Evolutionary conservation across 2,113 vertebrate genomes (phyloP).

Genomic region (Microcebus ravelobensis): DNA sequence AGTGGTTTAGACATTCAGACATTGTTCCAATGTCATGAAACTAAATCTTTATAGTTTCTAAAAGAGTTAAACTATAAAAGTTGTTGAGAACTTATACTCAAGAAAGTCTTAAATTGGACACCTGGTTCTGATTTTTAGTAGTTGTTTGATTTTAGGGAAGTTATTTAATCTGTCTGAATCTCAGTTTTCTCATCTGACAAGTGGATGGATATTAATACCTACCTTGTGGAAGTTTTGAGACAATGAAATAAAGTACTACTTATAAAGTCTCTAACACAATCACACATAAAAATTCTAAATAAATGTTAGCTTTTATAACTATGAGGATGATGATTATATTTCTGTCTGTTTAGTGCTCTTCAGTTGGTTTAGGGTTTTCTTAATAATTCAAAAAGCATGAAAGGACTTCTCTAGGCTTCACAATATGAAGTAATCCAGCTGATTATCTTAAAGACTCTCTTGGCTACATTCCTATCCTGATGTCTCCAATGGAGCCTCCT

Average conservation of each 20-base stretch:
- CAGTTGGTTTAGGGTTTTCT: neutral
- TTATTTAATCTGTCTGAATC: neutral
- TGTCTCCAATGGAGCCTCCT: neutral
- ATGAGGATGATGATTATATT: neutral
- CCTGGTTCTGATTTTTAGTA: neutral
- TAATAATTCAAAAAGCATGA: neutral
- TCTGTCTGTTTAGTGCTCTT: neutral
- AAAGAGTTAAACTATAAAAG: neutral
- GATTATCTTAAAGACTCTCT: neutral
- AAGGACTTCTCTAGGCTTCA: neutral
- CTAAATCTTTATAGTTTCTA: neutral
- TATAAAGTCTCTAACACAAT: neutral
- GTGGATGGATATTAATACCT: neutral
- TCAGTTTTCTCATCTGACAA: neutral
- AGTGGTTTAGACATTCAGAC: neutral
- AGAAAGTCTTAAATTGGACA: neutral
- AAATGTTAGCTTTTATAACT: neutral
- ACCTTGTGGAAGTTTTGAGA: neutral
- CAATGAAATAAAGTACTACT: neutral
- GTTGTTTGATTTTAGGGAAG: neutral
- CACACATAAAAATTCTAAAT: neutral
- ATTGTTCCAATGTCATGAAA: neutral
- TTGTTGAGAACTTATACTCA: neutral
- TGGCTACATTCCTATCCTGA: neutral
- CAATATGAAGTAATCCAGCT: neutral